Percentiles rank a stretch among this genome's conserved stretches.
Evolutionary conservation across 1,140 invertebrate genomes (phyloP).

Genomic region (Paramacrobiotus metropolitanus): DNA sequence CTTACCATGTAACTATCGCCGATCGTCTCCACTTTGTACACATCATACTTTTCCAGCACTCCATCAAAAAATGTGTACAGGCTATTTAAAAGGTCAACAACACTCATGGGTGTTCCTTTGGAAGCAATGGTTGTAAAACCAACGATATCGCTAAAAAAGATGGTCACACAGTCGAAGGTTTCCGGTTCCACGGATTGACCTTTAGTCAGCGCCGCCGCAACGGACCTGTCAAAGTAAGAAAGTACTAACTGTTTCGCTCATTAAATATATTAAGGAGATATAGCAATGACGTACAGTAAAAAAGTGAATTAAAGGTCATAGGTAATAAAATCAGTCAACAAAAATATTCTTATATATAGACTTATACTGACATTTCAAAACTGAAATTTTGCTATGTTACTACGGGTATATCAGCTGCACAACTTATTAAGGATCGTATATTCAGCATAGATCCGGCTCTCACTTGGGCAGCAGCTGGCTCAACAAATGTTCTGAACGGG

Average conservation of each 20-base stretch:
- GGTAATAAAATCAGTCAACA: no score
- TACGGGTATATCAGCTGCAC: no score
- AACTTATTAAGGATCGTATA: no score
- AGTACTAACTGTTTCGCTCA: no score
- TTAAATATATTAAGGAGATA: no score
- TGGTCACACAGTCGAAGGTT: conserved; percentile 72
- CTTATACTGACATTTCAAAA: no score
- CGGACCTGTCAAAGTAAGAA: conserved; percentile 24
- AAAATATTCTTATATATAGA: no score
- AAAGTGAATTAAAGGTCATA: no score
- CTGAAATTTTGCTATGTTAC: no score
- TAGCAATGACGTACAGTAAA: no score
- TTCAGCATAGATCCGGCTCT: background rate
- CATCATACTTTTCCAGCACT: background rate
- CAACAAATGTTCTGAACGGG: conserved; percentile 49
- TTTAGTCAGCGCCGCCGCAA: conserved; percentile 39
- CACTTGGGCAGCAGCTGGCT: conserved; percentile 49
- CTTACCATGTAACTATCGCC: conserved; percentile 2
- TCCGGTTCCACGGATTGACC: conserved; percentile 78
- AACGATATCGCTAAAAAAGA: conserved; percentile 23
- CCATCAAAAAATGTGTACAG: background rate
- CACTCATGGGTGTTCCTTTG: conserved; percentile 67
- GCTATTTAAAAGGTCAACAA: conserved; percentile 18
- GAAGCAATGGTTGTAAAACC: conserved; percentile 40
- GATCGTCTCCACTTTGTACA: background rate